Base-by-base conservation (phyloP, 1,140 invertebrate species). In the Tachypleus tridentatus region DNA sequence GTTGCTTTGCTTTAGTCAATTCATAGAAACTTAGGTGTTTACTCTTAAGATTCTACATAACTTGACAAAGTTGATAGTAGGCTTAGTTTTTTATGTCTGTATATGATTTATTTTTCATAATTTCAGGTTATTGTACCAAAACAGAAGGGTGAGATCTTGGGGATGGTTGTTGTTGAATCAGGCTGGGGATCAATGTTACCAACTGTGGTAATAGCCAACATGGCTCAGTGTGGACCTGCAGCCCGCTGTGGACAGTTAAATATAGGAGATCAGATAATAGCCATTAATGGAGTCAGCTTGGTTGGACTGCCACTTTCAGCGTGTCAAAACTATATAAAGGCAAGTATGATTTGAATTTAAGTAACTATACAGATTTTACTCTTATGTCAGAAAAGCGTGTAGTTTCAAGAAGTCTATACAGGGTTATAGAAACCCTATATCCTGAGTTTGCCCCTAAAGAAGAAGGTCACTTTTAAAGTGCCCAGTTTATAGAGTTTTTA, bases 121-220 rank as follows among this genome's bases (percentile, higher is more conserved):
- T 74, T 77, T 48, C 71, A 91, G 89, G 89, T 98, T 66, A 93
- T 99, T 57, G 94, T 99, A 68, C 95, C 96, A 62, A 99, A 99
- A 79, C 85, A 91, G 9, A 98, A 98, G 77, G 93, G 94, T 11
- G 97, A 99, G 79, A 94, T 96, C 66, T 79, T 99, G 5, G 97
- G 97, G 29, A 90, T 99, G 58, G 96, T 99, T 49, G 97, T 99
- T 71, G 97, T 99, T 58, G 97, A 99, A 80, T 98, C 94, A 3
- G 97, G 97, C 48, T 99, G 97, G 97, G 97, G 97, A 51, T 98
- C 93, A 4, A 98, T 99, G 95, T 80, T 99, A 61, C 97, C 97
- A 49, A 99, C 97, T 4, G 96, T 98, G 47, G 94, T 98, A 4
- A 93, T 99, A 73, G 97, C 97, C 51, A 99, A 99, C 78, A 82